Evolutionary conservation across 2,113 vertebrate genomes (phyloP), one percentile per base, ranked within the genome.

Genomic region (Bombycilla garrulus): DNA sequence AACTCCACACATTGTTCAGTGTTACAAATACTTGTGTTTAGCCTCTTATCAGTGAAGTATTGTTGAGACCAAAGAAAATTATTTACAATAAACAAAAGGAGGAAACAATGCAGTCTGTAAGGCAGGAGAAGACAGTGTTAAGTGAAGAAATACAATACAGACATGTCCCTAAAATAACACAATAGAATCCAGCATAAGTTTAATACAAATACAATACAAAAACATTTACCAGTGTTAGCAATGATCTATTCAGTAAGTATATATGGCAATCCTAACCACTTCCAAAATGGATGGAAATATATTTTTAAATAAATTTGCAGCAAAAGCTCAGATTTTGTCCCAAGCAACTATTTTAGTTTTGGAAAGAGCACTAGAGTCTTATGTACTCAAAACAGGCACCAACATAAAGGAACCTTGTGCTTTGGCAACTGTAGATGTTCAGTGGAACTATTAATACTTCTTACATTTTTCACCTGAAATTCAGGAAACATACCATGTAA

Each of bases 81-180:
- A 72, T 74, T 88, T 88, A 58, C 60, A 44, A 51, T 51, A 89
- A 94, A 90, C 87, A 95, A 96, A 91, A 91, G 84, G 50, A 94
- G 90, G 93, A 96, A 96, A 62, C 64, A 80, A 78, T 58, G 44
- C 58, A 88, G 50, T 69, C 58, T 72, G 61, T 58, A 83, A 92
- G 54, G 66, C 58, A 92, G 88, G 17, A 93, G 87, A 91, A 91
- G 58, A 70, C 23, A 61, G 40, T 28, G 26, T 65, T 85, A 88
- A 90, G 29, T 45, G 54, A 86, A 93, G 71, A 90, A 87, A 79
- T 50, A 81, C 20, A 76, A 85, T 61, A 91, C 23, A 86, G 67
- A 72, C 50, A 57, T 10, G 71, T 45, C 47, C 26, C 62, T 88
- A 73, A 82, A 93, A 80, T 17, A 95, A 53, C 54, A 65, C 22